phyloP scores from a whole-genome alignment of 2,888 invertebrate genomes.

The Heliconius ismenius region DNA sequence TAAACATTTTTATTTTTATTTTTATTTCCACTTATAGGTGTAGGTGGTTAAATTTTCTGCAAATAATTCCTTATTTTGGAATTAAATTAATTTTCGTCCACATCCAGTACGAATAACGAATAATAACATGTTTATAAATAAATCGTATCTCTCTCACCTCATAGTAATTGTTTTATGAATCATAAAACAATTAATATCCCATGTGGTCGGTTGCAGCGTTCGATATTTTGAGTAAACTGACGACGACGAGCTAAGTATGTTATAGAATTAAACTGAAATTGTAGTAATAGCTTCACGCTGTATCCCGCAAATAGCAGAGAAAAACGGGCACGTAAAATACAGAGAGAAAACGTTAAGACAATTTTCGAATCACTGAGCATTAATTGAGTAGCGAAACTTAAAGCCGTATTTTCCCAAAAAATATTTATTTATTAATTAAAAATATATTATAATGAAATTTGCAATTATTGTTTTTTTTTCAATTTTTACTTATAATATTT shows the following conservation, averaged over 20 bases:
- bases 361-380: background rate
- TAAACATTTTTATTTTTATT: no score
- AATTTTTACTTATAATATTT: slow-evolving; percentile 1
- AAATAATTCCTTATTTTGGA: background rate
- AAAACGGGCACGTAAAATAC: no score
- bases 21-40: no score
- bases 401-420: background rate
- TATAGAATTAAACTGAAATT: background rate
- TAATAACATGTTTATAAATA: slow-evolving; percentile 10
- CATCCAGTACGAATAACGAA: background rate
- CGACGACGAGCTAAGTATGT: background rate
- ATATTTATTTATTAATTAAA: background rate
- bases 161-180: slow-evolving; percentile 29
- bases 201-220: slow-evolving; percentile 11
- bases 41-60: background rate
- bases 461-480: background rate
- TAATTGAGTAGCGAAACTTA: background rate
- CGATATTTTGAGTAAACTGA: background rate
- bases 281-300: no score
- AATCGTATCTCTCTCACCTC: slow-evolving; percentile 24
- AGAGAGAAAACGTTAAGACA: no score
- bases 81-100: background rate
- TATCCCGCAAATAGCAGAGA: no score
- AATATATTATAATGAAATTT: background rate
- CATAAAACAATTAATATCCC: slow-evolving; percentile 32